Conservation (phyloP, 2,113 vertebrate species). For the Laticauda laticaudata region DNA sequence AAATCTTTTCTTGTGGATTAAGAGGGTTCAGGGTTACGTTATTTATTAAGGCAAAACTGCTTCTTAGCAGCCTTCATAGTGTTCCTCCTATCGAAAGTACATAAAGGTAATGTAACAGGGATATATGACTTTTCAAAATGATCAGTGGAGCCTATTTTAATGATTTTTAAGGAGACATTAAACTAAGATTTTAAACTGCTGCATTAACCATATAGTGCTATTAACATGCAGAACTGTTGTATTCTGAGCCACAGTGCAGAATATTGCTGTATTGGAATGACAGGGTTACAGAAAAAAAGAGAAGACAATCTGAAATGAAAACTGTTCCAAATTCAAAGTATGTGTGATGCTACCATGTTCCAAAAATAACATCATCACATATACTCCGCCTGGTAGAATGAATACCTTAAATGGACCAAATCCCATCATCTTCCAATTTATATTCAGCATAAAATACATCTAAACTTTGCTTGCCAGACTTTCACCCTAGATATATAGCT, state of each 20-base stretch:
- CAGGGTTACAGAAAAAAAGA: slow-evolving; percentile 27
- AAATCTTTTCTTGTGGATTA: background rate
- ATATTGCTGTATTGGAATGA: background rate
- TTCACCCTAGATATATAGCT: slow-evolving; percentile 1
- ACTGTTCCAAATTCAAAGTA: slow-evolving; percentile 9
- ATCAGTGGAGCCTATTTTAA: background rate
- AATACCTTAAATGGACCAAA: slow-evolving; percentile 21
- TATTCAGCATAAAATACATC: background rate
- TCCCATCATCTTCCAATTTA: background rate
- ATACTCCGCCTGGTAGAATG: slow-evolving; percentile 20
- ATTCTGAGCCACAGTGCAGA: background rate
- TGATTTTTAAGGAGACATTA: background rate
- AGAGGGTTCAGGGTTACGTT: background rate
- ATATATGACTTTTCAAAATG: slow-evolving; percentile 9
- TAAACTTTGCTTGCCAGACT: slow-evolving; percentile 17
- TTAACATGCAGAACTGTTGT: background rate
- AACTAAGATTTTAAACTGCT: slow-evolving; percentile 16
- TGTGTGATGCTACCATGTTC: slow-evolving; percentile 1
- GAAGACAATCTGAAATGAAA: slow-evolving; percentile 11
- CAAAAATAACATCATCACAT: slow-evolving; percentile 18
- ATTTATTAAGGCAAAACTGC: slow-evolving; percentile 10
- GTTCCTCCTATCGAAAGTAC: slow-evolving; percentile 9
- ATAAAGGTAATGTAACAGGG: slow-evolving; percentile 6
- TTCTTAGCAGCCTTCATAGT: background rate
- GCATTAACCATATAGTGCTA: background rate